Evolutionary conservation across 2,888 invertebrate species (phyloP).

Genomic region (Troides oblongomaculatus): DNA sequence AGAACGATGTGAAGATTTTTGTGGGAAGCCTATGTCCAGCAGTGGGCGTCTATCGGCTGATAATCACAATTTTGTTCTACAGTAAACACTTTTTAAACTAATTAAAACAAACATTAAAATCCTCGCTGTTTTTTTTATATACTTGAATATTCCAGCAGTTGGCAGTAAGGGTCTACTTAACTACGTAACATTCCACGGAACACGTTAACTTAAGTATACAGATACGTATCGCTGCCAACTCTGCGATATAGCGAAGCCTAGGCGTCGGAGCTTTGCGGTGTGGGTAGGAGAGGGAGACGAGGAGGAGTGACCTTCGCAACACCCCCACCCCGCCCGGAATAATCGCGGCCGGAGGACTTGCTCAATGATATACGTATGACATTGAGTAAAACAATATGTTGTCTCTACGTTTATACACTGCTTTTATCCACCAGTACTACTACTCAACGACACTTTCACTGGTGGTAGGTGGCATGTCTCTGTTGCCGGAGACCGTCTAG

Average conservation of each 20-base stretch:
- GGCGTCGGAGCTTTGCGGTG: not conserved
- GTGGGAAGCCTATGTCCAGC: too few relatives aligned
- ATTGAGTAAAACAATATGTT: not conserved
- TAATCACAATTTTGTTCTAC: too few relatives aligned
- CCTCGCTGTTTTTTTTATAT: too few relatives aligned
- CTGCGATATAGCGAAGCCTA: not conserved
- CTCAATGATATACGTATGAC: not conserved
- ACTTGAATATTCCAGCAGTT: too few relatives aligned
- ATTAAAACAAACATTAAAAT: too few relatives aligned
- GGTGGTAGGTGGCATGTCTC: too few relatives aligned
- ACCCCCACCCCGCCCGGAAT: constrained; percentile 11
- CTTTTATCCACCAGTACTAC: not conserved
- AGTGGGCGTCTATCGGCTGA: too few relatives aligned
- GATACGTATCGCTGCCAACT: not conserved
- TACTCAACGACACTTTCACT: not conserved
- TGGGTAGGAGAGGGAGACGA: not conserved
- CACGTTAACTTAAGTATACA: not conserved
- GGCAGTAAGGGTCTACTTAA: too few relatives aligned
- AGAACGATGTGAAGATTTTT: too few relatives aligned
- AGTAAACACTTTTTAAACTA: too few relatives aligned
- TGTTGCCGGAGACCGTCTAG: too few relatives aligned
- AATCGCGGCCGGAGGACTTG: constrained; percentile 4
- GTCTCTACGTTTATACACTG: not conserved
- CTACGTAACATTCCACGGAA: not conserved
- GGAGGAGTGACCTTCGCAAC: constrained; percentile 19